These are phyloP conservation scores for Parascotia fuliginaria DNA, from an alignment of 2,888 invertebrate species.

Conservation along the genomic window DNA sequence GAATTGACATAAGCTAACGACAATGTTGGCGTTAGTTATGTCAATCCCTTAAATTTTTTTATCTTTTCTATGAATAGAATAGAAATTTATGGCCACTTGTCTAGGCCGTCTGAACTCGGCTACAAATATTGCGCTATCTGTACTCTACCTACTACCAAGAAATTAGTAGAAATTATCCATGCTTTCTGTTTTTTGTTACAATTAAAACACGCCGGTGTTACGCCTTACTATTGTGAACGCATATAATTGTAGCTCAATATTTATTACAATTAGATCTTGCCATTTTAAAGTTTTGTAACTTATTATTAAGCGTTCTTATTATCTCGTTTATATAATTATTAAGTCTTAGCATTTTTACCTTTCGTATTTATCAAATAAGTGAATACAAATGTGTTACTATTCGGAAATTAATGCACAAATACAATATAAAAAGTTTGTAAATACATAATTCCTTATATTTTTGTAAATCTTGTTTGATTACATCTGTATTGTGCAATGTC, in stretches of 20 bases:
- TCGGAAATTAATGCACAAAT: constrained; percentile 57
- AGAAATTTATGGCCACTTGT: too few relatives aligned
- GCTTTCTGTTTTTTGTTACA: not conserved
- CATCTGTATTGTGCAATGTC: constrained; percentile 54
- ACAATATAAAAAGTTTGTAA: constrained; percentile 47
- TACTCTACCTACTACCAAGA: too few relatives aligned
- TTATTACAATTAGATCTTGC: constrained; percentile 36
- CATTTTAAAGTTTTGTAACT: constrained; percentile 38
- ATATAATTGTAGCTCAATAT: constrained; percentile 39
- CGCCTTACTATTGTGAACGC: constrained; percentile 24
- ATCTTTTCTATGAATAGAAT: too few relatives aligned
- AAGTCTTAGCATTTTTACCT: constrained; percentile 37
- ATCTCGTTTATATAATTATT: constrained; percentile 30
- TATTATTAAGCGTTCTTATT: constrained; percentile 33
- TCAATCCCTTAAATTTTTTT: too few relatives aligned
- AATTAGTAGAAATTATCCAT: too few relatives aligned
- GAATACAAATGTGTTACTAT: constrained; percentile 21
- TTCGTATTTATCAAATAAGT: constrained; percentile 36
- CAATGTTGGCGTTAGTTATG: too few relatives aligned
- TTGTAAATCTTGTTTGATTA: constrained; percentile 51
- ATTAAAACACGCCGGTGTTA: not conserved
- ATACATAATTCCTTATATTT: constrained; percentile 59
- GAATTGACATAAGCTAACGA: too few relatives aligned
- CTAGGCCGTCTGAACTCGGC: too few relatives aligned
- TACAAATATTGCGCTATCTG: too few relatives aligned